Percentiles rank a stretch among this genome's conserved stretches.
Conservation (phyloP, 1,140 invertebrate species). For the Drosophila auraria region DNA sequence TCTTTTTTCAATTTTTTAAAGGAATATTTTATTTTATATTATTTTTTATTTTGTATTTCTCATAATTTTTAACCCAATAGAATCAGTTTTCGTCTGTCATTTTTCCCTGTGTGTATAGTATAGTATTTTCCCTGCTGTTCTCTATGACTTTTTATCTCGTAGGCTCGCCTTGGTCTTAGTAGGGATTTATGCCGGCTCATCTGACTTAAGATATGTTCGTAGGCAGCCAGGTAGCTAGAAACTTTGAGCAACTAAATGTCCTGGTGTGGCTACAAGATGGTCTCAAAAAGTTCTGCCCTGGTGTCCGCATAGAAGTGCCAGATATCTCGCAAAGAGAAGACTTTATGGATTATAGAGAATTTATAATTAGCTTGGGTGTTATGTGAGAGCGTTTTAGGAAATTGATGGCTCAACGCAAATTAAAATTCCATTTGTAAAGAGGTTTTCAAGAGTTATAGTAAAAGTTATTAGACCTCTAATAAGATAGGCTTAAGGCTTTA, state of each 20-base stretch:
- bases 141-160: conserved; percentile 26
- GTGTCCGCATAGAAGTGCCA: conserved; percentile 17
- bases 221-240: conserved; percentile 25
- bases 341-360: conserved; percentile 49
- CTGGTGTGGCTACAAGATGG: conserved; percentile 25
- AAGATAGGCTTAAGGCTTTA: background rate
- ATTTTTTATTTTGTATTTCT: background rate
- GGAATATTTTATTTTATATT: background rate
- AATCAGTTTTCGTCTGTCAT: background rate
- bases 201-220: conserved; percentile 30
- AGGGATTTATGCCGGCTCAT: conserved; percentile 45
- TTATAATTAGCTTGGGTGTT: conserved; percentile 36
- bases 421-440: conserved; percentile 22
- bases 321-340: conserved; percentile 9
- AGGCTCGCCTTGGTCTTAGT: conserved; percentile 36
- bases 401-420: conserved; percentile 39
- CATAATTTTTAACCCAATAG: too few species aligned
- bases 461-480: conserved; percentile 10
- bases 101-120: background rate
- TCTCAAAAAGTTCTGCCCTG: conserved; percentile 21
- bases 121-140: background rate
- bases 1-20: background rate
- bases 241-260: conserved; percentile 61
- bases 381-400: conserved; percentile 27
- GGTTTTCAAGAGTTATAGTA: background rate